Evolutionary conservation across 1,140 invertebrate genomes (phyloP).

Genomic region (Caenorhabditis inopinata): DNA sequence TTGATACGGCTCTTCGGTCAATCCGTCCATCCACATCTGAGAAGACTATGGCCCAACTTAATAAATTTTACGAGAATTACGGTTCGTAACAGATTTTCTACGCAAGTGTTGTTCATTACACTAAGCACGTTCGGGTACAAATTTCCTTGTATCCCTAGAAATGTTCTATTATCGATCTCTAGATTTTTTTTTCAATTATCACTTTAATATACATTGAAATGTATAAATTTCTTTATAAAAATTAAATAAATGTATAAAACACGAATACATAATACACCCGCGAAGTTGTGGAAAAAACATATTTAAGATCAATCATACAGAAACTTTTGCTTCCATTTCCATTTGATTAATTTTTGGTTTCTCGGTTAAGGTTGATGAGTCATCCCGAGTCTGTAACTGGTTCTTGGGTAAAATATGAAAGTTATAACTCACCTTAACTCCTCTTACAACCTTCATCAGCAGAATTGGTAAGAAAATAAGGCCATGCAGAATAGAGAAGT

Average conservation of each 20-base stretch:
- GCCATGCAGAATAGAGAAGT: slow-evolving; percentile 78
- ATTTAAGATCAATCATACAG: neutral
- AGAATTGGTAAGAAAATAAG: slow-evolving; percentile 76
- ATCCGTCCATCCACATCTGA: slow-evolving; percentile 54
- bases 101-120: neutral
- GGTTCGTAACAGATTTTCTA: neutral
- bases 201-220: neutral
- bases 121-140: neutral
- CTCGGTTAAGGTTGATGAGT: neutral
- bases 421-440: neutral
- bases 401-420: neutral
- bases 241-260: neutral
- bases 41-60: slow-evolving; percentile 36
- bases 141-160: slow-evolving; percentile 1
- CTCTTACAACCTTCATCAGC: slow-evolving; percentile 69
- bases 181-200: neutral
- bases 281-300: neutral
- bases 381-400: neutral
- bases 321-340: neutral
- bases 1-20: slow-evolving; percentile 47
- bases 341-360: neutral
- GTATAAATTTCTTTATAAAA: too few relatives aligned
- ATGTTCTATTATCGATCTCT: neutral
- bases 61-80: neutral
- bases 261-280: neutral